phyloP scores from a whole-genome alignment of 2,888 invertebrate genomes.

The Hirtodrosophila cameraria region DNA sequence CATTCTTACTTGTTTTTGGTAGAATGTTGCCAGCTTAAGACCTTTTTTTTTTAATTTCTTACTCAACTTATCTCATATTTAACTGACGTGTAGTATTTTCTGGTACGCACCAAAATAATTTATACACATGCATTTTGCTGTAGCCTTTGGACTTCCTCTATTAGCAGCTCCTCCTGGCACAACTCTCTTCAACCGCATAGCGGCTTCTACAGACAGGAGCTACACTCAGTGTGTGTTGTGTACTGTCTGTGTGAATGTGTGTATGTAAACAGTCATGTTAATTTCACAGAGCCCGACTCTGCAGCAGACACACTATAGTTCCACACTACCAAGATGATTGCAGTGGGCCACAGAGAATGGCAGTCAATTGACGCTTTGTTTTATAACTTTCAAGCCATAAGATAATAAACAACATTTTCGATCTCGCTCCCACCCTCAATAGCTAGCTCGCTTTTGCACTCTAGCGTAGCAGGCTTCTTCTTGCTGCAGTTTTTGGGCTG shows the following conservation, averaged over 20 bases:
- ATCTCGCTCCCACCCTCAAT: neutral
- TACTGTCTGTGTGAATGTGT: slow-evolving; percentile 11
- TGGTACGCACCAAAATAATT: slow-evolving; percentile 14
- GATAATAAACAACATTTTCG: slow-evolving; percentile 69
- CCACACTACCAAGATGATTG: slow-evolving; percentile 36
- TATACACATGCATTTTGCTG: slow-evolving; percentile 12
- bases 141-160: slow-evolving; percentile 40
- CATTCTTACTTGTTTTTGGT: no score
- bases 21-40: no score
- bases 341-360: slow-evolving; percentile 52
- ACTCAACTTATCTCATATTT: slow-evolving; percentile 22
- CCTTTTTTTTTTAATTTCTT: slow-evolving; percentile 7
- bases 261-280: slow-evolving; percentile 51
- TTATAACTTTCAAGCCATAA: slow-evolving; percentile 73
- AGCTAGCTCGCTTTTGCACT: neutral
- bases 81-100: slow-evolving; percentile 30
- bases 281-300: slow-evolving; percentile 41
- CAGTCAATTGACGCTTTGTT: slow-evolving; percentile 80
- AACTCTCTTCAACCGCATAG: slow-evolving; percentile 9
- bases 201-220: slow-evolving; percentile 52
- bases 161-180: slow-evolving; percentile 8
- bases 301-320: slow-evolving; percentile 17
- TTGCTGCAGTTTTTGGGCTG: slow-evolving; percentile 65
- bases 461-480: slow-evolving; percentile 14
- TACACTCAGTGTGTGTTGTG: slow-evolving; percentile 1